These are phyloP conservation scores for Tetrax tetrax DNA, from an alignment of 2,113 vertebrate species.

Conservation along the genomic window DNA sequence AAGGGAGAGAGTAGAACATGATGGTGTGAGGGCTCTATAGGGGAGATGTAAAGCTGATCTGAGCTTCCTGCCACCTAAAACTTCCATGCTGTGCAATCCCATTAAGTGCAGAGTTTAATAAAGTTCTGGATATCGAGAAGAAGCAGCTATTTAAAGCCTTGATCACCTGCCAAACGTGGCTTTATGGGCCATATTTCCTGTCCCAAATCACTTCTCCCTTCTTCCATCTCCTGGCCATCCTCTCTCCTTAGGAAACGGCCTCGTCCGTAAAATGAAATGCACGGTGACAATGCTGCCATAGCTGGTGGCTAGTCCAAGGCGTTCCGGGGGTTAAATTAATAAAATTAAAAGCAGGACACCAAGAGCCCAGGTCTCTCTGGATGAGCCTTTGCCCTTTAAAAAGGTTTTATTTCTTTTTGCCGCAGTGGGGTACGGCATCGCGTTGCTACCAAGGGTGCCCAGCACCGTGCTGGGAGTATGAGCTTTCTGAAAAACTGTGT, in stretches of 20 bases:
- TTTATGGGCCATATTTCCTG: background rate
- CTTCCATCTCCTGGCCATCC: background rate
- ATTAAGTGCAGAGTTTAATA: background rate
- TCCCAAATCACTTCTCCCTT: background rate
- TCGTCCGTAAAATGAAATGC: background rate
- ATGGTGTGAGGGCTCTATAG: background rate
- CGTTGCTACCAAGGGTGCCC: background rate
- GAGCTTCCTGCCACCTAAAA: background rate
- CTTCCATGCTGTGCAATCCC: background rate
- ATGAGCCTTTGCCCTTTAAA: background rate
- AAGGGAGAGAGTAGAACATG: background rate
- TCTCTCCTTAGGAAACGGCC: background rate
- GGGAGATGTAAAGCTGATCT: background rate
- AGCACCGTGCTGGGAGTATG: background rate
- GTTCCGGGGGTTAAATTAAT: background rate
- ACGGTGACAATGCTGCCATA: no score
- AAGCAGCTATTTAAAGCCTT: background rate
- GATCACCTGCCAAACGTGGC: background rate
- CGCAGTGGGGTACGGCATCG: accelerated
- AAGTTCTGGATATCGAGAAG: background rate
- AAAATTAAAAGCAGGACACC: background rate
- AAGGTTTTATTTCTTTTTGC: background rate
- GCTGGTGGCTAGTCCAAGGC: background rate
- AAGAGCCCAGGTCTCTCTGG: background rate
- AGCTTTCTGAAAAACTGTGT: background rate